Conservation (phyloP, 2,797 vertebrate species). For the Crypturellus tataupa region DNA sequence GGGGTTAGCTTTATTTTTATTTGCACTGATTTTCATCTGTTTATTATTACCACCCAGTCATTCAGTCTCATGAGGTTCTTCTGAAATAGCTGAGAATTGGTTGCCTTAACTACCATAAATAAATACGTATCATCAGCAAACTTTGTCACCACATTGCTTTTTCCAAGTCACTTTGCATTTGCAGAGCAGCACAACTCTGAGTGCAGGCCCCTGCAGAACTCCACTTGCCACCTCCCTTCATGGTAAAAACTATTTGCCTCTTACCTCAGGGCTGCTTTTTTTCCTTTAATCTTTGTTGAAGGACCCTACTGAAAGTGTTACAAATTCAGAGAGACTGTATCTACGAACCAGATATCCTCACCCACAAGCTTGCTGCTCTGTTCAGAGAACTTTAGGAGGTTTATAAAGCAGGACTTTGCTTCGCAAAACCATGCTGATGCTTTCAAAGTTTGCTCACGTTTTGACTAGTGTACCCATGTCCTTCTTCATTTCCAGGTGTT, state of each 20-base stretch:
- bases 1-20: background rate
- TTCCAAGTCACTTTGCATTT: background rate
- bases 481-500: background rate
- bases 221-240: background rate
- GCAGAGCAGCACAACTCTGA: background rate
- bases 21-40: background rate
- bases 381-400: background rate
- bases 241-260: background rate
- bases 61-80: background rate
- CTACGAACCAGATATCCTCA: background rate
- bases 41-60: background rate
- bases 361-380: background rate
- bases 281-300: background rate
- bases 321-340: background rate
- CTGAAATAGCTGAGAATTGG: background rate
- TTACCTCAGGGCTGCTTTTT: background rate
- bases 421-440: background rate
- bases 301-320: background rate
- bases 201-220: fast-evolving
- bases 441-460: background rate
- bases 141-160: background rate
- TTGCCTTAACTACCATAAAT: background rate
- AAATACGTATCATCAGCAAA: slow-evolving; percentile 4
- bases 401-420: background rate
- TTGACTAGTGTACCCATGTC: background rate